Percentiles rank a stretch among this genome's conserved stretches.
Evolutionary conservation across 2,888 invertebrate genomes (phyloP).

Genomic region (Epinotia ramella): DNA sequence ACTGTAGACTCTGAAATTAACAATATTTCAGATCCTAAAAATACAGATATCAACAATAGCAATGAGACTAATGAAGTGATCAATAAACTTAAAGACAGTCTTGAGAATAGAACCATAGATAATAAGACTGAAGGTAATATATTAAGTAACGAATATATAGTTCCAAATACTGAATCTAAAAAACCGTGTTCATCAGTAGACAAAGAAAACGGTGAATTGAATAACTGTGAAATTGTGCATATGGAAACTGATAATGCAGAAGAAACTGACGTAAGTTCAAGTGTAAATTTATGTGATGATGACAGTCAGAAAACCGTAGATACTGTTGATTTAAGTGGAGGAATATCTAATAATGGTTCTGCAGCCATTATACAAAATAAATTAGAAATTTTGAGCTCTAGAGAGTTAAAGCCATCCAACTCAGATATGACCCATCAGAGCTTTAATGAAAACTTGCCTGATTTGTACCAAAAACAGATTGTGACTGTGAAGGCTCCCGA

Average conservation of each 20-base stretch:
- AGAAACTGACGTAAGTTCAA: conserved; percentile 26
- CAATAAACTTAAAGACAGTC: neutral
- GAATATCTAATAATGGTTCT: conserved; percentile 12
- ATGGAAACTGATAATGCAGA: conserved; percentile 22
- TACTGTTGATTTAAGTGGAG: neutral
- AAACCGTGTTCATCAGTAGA: neutral
- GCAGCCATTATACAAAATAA: conserved; percentile 49
- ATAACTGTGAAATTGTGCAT: conserved; percentile 8
- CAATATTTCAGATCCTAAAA: neutral
- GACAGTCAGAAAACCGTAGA: conserved; percentile 8
- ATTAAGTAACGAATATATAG: conserved; percentile 8
- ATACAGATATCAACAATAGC: neutral
- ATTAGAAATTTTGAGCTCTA: conserved; percentile 58
- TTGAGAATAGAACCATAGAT: conserved; percentile 4
- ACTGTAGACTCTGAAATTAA: neutral
- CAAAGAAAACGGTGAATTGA: neutral
- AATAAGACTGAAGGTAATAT: conserved; percentile 16
- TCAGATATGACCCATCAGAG: conserved; percentile 52
- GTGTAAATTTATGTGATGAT: conserved; percentile 27
- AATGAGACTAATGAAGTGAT: neutral
- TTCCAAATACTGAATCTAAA: neutral
- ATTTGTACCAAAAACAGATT: conserved; percentile 60
- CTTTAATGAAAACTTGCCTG: conserved; percentile 63
- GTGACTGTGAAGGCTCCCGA: conserved; percentile 65
- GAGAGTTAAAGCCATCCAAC: conserved; percentile 54